These are phyloP conservation scores for Triops longicaudatus DNA, from an alignment of 1,140 invertebrate species.

Conservation along the genomic window DNA sequence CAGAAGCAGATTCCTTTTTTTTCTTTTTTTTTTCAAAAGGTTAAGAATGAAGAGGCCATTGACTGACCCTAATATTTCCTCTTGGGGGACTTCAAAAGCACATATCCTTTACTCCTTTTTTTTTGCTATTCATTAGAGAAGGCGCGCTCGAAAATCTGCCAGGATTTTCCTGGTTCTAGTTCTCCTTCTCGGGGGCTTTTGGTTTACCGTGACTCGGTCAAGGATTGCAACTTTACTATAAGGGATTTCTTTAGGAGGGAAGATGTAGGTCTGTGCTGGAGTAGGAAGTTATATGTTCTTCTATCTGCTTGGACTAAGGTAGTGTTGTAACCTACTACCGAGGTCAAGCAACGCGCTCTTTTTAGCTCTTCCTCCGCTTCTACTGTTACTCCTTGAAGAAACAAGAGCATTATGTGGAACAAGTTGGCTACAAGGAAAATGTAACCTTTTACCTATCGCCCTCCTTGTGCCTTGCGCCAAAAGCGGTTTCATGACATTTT, in stretches of 20 bases:
- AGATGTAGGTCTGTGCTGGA: too few relatives aligned
- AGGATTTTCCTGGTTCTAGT: constrained; percentile 4
- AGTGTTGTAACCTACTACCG: background rate
- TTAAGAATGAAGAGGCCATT: background rate
- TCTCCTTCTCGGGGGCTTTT: background rate
- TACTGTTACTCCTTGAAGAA: background rate
- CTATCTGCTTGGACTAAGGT: background rate
- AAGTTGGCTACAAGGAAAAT: background rate
- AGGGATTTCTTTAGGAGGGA: too few relatives aligned
- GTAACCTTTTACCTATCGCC: background rate
- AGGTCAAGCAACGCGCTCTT: background rate
- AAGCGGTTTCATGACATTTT: background rate
- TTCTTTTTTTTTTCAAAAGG: background rate
- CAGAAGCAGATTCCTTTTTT: background rate
- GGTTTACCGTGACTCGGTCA: background rate
- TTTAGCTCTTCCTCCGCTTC: too few relatives aligned
- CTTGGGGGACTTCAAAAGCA: background rate
- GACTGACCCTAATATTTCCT: background rate
- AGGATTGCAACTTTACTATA: too few relatives aligned
- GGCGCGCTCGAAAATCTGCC: background rate
- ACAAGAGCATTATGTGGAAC: background rate
- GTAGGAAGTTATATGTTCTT: too few relatives aligned
- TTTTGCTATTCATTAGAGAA: background rate
- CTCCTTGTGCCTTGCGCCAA: background rate
- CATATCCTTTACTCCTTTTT: background rate